Evolutionary conservation across 2,888 invertebrate genomes (phyloP).

Genomic region (Drosophila merina): DNA sequence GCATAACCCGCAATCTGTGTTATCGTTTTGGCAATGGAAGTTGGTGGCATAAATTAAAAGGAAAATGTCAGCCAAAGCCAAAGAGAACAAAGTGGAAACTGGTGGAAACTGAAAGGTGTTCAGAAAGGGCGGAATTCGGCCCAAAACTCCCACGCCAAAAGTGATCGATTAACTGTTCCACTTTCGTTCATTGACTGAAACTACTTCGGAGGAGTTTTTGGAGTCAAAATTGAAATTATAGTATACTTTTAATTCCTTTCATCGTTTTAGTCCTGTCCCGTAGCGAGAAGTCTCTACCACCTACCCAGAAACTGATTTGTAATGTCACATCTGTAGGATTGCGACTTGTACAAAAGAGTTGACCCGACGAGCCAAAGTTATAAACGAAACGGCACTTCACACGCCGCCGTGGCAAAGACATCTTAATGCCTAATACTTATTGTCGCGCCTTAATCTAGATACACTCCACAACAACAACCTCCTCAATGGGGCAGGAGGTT

Average conservation of each 20-base stretch:
- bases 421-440: slow-evolving; percentile 78
- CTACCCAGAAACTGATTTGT: slow-evolving; percentile 29
- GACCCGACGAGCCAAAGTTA: slow-evolving; percentile 27
- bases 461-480: slow-evolving; percentile 64
- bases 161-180: slow-evolving; percentile 18
- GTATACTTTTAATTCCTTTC: too few relatives aligned
- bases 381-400: slow-evolving; percentile 61
- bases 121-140: slow-evolving; percentile 7
- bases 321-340: slow-evolving; percentile 40
- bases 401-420: slow-evolving; percentile 66
- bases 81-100: not conserved
- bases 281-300: not conserved
- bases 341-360: slow-evolving; percentile 27
- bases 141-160: slow-evolving; percentile 27
- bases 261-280: not conserved
- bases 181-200: too few relatives aligned
- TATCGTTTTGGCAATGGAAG: slow-evolving; percentile 28
- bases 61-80: slow-evolving; percentile 56
- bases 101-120: not conserved
- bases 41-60: slow-evolving; percentile 62
- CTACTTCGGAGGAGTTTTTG: too few relatives aligned
- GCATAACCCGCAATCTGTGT: slow-evolving; percentile 56
- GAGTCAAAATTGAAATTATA: too few relatives aligned
- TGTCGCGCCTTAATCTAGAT: slow-evolving; percentile 80
- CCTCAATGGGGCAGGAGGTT: slow-evolving; percentile 13